These are phyloP conservation scores for Gisinianus flammeolus DNA, from an alignment of 2,888 invertebrate species.

Conservation along the genomic window DNA sequence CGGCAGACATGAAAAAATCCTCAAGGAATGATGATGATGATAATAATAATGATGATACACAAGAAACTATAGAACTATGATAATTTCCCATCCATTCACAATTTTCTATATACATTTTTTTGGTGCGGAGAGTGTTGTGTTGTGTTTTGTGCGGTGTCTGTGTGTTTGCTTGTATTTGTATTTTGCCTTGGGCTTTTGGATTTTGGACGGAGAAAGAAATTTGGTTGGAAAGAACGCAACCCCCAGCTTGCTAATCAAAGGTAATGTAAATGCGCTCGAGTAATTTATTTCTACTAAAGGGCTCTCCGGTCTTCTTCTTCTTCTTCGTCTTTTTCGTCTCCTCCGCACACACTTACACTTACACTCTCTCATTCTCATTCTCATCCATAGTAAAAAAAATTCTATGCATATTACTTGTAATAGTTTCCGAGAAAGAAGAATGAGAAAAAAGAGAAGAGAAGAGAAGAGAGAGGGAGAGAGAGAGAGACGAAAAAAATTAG, in stretches of 20 bases:
- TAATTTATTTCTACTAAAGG: constrained; percentile 34
- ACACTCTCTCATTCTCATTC: background rate
- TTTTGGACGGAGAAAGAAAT: background rate
- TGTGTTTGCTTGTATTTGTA: background rate
- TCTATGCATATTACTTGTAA: background rate
- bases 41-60: too few species aligned
- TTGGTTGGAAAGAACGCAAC: background rate
- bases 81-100: too few species aligned
- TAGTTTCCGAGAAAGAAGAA: background rate
- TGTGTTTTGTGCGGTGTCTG: background rate
- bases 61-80: too few species aligned
- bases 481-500: background rate
- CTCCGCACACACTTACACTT: background rate
- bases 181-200: background rate
- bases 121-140: background rate
- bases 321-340: background rate
- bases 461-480: background rate
- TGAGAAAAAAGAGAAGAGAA: background rate
- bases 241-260: constrained; percentile 29
- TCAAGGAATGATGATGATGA: too few species aligned
- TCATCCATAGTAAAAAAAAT: background rate
- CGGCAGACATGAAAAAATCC: too few species aligned
- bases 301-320: background rate
- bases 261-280: constrained; percentile 25
- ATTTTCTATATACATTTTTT: background rate